Evolutionary conservation across 1,140 invertebrate genomes (phyloP), one percentile per base, ranked within the genome.

Genomic region (Meloidogyne exigua): DNA sequence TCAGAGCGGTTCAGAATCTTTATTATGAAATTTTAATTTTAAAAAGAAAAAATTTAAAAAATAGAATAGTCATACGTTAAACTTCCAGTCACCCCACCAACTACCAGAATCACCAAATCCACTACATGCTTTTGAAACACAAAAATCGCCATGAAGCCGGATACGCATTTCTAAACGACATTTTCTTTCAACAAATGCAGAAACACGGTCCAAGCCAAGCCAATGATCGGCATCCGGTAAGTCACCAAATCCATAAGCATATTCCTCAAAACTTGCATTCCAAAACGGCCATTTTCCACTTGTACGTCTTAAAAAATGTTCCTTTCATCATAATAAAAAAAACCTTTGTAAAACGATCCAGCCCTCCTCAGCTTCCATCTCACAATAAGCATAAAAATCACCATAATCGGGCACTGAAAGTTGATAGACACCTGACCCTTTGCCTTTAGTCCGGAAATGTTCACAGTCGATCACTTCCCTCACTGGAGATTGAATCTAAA

Each of bases 31-130:
- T 9, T 39, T 39, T 39, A 9, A 39, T 39, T 9, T 10, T 39
- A 39, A 9, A 39, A 39, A 39, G 10, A 39, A 32, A 32, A 32
- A n/a, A 72, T 62, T 28, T 9, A 18, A 21, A 72, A 72, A 72
- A 15, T 4, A 28, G 11, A 2, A 21, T 15, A 18, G 25, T 32
- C n/a, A 0, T 32, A 72, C 70, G n/a, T 49, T 63, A 57, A 72
- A 72, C 28, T 72, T 15, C 70, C 70, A 72, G 21, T 72, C 70
- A 63, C 70, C 70, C 70, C 36, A 57, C 70, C 70, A 72, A 57
- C n/a, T 42, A 2, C 70, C 70, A n/a, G 2, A 28, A 32, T 72
- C 70, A 23, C 70, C 70, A 44, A 72, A 44, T 0, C 70, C 70
- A 0, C 70, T 72, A 32, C 70, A 72, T 13, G 44, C 44, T 42